Evolutionary conservation across 2,888 invertebrate genomes (phyloP).

Genomic region (Ophion ellenae): DNA sequence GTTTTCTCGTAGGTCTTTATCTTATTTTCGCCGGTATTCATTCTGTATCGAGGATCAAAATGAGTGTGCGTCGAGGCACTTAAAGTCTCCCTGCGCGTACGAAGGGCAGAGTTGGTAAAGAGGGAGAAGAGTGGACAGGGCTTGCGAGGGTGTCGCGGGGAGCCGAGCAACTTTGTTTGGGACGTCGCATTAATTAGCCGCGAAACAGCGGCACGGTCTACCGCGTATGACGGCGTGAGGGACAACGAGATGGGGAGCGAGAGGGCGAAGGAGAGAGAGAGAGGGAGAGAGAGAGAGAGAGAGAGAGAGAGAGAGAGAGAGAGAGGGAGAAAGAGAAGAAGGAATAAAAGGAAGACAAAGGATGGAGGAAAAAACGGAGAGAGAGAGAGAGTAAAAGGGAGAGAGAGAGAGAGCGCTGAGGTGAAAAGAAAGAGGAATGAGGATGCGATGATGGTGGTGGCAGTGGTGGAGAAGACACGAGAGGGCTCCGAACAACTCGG

Average conservation of each 20-base stretch:
- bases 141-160: constrained; percentile 1
- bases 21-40: not conserved
- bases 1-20: not conserved
- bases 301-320: not conserved
- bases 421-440: constrained; percentile 55
- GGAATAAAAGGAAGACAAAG: constrained; percentile 5
- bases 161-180: constrained; percentile 73
- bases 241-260: not conserved
- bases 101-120: constrained; percentile 12
- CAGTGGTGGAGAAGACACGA: constrained; percentile 55
- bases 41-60: constrained; percentile 2
- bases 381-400: constrained; percentile 18
- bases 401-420: constrained; percentile 35
- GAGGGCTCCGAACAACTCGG: constrained; percentile 64
- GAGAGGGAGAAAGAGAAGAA: constrained; percentile 32
- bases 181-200: constrained; percentile 78
- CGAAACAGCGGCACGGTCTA: constrained; percentile 67
- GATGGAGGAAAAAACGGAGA: constrained; percentile 31
- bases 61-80: constrained; percentile 32
- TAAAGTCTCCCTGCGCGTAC: constrained; percentile 26
- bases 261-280: constrained; percentile 34
- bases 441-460: constrained; percentile 26
- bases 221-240: constrained; percentile 56
- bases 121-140: not conserved
- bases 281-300: constrained; percentile 42